Evolutionary conservation across 2,113 vertebrate species (phyloP), one percentile per base, ranked within the genome.

Genomic region (Menidia beryllina): DNA sequence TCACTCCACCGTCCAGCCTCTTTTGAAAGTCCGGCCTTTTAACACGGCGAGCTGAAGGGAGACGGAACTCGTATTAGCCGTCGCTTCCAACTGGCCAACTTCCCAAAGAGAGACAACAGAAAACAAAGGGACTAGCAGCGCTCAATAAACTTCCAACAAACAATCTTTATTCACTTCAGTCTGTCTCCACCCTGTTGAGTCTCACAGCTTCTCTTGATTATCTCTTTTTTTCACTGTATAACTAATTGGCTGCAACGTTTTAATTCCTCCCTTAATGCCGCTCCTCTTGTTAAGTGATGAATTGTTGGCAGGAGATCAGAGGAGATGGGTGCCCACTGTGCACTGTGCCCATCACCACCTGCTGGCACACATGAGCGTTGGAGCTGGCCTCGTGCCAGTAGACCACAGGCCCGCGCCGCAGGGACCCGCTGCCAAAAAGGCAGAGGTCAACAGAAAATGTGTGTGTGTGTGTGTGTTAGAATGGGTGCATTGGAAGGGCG

Each of bases 261-360:
- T 85, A 88, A 82, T 81, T 68, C 72, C 87, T 91, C 88, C 87
- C 79, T 63, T 27, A 15, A 72, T 30, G 19, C 75, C 57, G 72
- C 53, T 54, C 69, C 72, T 89, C 93, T 94, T 96, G 95, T 95
- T 93, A 95, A 95, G 95, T 90, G 95, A 94, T 97, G 95, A 96
- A 95, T 95, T 94, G 94, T 94, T 98, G 96, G 96, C 94, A 53
- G 0, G 49, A 87, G 93, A 97, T 98, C 93, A 97, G 94, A 96
- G 94, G 41, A 83, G 60, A 88, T 91, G 82, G 60, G 62, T 87
- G 62, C 74, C 84, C 82, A 72, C 69, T 77, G 77, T 77, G 84
- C 86, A 30, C 91, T 90, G 63, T 86, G 93, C 85, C 90, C 92
- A 86, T 94, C 94, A 86, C 91, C 95, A 94, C 93, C 94, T 90